Conservation (phyloP, 2,113 vertebrate genomes). For the Nibea albiflora region DNA sequence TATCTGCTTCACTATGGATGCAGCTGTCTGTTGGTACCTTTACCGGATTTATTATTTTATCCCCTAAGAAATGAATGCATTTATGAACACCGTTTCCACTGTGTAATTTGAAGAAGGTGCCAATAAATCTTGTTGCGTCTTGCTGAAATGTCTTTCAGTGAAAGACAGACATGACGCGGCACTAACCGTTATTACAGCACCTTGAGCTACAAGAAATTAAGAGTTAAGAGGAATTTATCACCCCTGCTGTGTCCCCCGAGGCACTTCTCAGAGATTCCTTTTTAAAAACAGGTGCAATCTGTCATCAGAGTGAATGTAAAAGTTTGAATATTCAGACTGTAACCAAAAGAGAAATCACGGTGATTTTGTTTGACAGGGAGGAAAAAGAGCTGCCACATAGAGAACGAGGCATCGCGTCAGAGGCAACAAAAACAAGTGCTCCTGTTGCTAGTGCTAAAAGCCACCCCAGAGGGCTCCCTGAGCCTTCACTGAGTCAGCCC, state of each 20-base stretch:
- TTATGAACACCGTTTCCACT: background rate
- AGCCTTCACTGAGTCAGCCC: constrained; percentile 58
- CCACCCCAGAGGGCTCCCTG: constrained; percentile 34
- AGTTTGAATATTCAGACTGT: constrained; percentile 19
- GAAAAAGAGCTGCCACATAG: constrained; percentile 47
- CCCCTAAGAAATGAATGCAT: background rate
- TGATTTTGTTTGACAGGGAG: constrained; percentile 61
- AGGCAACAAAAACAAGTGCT: constrained; percentile 57
- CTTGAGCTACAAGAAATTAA: background rate
- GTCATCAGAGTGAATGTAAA: constrained; percentile 4
- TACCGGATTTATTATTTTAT: background rate
- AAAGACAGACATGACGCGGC: background rate
- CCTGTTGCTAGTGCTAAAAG: constrained; percentile 44
- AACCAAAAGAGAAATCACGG: constrained; percentile 25
- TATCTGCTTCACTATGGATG: too few relatives aligned
- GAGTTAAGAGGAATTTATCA: background rate
- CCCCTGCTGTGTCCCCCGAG: constrained; percentile 7
- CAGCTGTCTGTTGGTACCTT: background rate
- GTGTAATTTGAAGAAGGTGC: background rate
- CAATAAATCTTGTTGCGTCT: too few relatives aligned
- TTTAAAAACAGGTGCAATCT: constrained; percentile 8
- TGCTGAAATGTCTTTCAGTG: background rate
- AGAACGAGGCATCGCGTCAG: constrained; percentile 23
- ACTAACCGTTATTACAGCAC: background rate
- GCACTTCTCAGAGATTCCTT: background rate